Conservation (phyloP, 37 sponge, comb jelly and placozoan species). For the Halichondria panicea region DNA sequence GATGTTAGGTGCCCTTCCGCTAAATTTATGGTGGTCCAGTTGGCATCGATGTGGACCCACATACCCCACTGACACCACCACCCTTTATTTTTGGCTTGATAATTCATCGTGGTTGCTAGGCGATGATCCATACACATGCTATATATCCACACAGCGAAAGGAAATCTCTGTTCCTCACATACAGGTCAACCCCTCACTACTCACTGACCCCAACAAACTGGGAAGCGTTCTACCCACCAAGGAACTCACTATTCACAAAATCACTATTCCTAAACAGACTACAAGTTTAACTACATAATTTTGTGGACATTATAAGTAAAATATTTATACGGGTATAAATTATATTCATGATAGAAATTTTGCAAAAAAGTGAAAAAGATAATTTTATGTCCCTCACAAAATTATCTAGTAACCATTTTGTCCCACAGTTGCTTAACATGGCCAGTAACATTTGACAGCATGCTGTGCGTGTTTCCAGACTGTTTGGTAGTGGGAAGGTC, state of each 20-base stretch:
- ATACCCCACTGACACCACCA: too few species aligned
- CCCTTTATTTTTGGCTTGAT: too few species aligned
- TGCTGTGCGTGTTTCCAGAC: background rate
- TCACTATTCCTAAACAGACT: slow-evolving; percentile 18
- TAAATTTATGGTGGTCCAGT: too few species aligned
- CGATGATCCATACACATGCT: too few species aligned
- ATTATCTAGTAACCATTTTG: slow-evolving; percentile 7
- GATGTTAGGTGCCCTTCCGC: too few species aligned
- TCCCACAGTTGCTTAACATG: slow-evolving; percentile 34
- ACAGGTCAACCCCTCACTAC: slow-evolving; percentile 31
- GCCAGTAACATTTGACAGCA: slow-evolving; percentile 15
- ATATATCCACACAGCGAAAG: too few species aligned
- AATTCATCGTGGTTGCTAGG: too few species aligned
- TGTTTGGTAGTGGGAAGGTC: slow-evolving; percentile 14
- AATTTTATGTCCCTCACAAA: too few species aligned
- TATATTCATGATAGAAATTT: background rate
- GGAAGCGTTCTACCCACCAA: slow-evolving; percentile 35
- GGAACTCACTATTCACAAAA: slow-evolving; percentile 38
- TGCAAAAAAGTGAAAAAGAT: background rate
- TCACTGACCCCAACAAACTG: slow-evolving; percentile 69
- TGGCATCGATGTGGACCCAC: too few species aligned
- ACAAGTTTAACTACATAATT: background rate
- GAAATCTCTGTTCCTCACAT: background rate
- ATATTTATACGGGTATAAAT: background rate
- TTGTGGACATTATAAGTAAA: background rate